A percentile compares a stretch with the other conserved stretches of the same genome.
Evolutionary conservation across 2,113 vertebrate genomes (phyloP).

Genomic region (Sigmodon hispidus): DNA sequence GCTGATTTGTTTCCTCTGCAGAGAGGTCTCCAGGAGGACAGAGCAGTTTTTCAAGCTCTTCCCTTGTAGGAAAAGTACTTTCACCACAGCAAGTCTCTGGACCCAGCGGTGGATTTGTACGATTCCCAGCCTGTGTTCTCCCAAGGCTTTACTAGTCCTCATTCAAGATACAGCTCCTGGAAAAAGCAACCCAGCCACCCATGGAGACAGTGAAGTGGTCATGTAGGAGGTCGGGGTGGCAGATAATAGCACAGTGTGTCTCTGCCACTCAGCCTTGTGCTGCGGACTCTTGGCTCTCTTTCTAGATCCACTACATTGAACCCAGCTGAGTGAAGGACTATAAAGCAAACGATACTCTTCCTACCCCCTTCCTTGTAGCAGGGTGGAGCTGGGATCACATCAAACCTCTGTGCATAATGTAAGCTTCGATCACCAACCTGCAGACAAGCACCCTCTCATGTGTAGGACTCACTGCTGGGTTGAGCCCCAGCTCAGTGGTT

Average conservation of each 20-base stretch:
- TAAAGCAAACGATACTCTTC: neutral
- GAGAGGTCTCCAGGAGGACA: constrained; percentile 32
- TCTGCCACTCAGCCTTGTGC: neutral
- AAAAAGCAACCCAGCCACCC: neutral
- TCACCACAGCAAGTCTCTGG: neutral
- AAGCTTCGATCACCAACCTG: neutral
- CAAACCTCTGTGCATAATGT: neutral
- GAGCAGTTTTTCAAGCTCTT: constrained; percentile 1
- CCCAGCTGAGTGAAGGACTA: neutral
- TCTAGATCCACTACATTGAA: neutral
- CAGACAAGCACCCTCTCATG: neutral
- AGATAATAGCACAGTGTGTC: neutral
- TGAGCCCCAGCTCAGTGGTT: neutral
- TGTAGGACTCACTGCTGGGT: neutral
- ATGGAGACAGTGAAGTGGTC: neutral
- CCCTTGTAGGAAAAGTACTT: neutral
- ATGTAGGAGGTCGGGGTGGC: neutral
- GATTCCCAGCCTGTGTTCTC: neutral
- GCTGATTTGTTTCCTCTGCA: constrained; percentile 20
- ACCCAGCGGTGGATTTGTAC: neutral
- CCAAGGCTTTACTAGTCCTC: neutral
- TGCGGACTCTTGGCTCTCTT: neutral
- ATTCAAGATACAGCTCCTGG: neutral
- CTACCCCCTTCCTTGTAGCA: neutral
- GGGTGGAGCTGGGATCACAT: neutral